These are phyloP conservation scores for Folsomia manolachei DNA, from an alignment of 2,888 invertebrate species.

Conservation along the genomic window DNA sequence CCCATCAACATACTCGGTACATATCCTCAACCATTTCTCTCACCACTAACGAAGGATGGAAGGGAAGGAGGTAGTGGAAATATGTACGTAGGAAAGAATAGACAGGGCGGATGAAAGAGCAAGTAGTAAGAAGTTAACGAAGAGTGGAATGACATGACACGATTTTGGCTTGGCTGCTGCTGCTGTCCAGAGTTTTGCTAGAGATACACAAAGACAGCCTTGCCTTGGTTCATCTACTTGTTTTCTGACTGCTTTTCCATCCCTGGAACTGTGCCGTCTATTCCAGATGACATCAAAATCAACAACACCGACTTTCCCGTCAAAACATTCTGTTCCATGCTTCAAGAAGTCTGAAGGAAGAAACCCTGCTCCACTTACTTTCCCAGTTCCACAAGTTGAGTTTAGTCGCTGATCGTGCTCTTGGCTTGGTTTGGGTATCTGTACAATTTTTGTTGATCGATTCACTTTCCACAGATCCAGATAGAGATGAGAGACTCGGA, in stretches of 20 bases:
- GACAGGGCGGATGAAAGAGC: background rate
- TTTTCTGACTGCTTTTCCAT: background rate
- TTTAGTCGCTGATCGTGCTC: no score
- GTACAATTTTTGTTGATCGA: no score
- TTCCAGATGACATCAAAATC: background rate
- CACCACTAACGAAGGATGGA: background rate
- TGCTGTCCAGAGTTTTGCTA: no score
- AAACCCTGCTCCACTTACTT: background rate
- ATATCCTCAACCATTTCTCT: no score
- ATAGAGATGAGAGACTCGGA: no score
- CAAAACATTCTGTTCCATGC: conserved; percentile 5
- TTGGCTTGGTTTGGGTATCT: no score
- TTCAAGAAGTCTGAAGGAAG: background rate
- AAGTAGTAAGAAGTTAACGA: background rate
- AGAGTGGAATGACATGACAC: background rate
- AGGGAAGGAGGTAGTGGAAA: background rate
- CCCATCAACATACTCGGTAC: background rate
- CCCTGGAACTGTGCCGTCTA: background rate
- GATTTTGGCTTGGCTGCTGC: background rate
- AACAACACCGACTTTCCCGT: conserved; percentile 3
- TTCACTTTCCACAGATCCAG: no score
- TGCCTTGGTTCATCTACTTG: background rate
- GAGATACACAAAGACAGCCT: no score
- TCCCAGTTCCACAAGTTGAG: background rate
- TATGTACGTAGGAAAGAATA: background rate